Base-by-base conservation (phyloP, 1,140 invertebrate species). In the Samia ricini region DNA sequence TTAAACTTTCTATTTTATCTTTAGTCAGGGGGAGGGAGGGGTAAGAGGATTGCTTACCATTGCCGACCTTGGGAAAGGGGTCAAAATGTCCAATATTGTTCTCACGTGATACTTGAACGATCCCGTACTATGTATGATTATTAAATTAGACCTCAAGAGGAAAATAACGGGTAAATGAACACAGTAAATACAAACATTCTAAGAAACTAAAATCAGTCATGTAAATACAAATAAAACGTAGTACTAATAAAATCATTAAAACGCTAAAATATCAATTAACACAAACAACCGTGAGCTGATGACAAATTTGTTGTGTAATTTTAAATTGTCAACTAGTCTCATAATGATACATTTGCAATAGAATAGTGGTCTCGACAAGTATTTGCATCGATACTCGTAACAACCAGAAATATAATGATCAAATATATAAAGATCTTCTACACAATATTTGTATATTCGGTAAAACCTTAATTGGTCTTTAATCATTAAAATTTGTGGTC, bases 281-380 rank as follows among this genome's bases (percentile, higher is more conserved):
- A 15, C 0, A 42, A 4, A 42, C n/a, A 42, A 15, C 33, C n/a
- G 33, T 15, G 7, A 42, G n/a, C 33, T 7, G 52, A 55, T 23
- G 52, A 23, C 24, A 5, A n/a, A 24, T 24, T 12, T 55, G 52
- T n/a, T 55, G 19, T 19, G 52, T 24, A 23, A 55, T 24, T n/a
- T 22, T 8, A 15, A 23, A 24, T 55, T 55, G 52, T 2, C 22
- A 55, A 4, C 8, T 8, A 42, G 18, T 22, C 22, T 22, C 10
- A 22, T 55, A 55, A 55, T 55, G 20, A 55, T 23, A 24, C 10
- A 24, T 55, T 55, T 55, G 21, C 52, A 24, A 24, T 24, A 24
- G 10, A 55, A 55, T 24, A 22, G 2, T 24, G 15, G 24, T 10
- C 4, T 21, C 10, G 24, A 23, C 52, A 55, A 55, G 7, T 55